phyloP scores from a whole-genome alignment of 2,797 vertebrate genomes.

The Centroberyx gerrardi region DNA sequence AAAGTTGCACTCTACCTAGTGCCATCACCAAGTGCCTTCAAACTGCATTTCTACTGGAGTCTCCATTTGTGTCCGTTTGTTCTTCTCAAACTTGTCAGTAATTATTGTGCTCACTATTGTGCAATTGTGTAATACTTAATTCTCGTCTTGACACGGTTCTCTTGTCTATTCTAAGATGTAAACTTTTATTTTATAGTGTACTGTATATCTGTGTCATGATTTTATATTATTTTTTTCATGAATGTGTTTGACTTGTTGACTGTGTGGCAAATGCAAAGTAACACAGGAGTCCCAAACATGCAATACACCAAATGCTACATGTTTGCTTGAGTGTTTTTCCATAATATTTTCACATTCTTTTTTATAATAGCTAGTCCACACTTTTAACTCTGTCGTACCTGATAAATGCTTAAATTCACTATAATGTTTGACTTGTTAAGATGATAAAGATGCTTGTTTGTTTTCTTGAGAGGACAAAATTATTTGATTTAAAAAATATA shows the following conservation, averaged over 20 bases:
- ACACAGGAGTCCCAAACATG: constrained; percentile 19
- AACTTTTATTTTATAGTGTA: constrained; percentile 45
- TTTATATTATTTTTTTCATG: neutral
- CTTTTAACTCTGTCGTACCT: neutral
- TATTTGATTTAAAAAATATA: neutral
- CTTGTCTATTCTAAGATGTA: constrained; percentile 38
- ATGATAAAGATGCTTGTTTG: neutral
- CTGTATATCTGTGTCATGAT: constrained; percentile 34
- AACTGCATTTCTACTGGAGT: constrained; percentile 12
- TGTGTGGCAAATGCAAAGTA: neutral
- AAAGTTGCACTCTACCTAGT: constrained; percentile 27
- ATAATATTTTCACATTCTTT: neutral
- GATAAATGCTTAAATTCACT: neutral
- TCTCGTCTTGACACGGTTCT: neutral
- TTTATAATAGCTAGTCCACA: neutral
- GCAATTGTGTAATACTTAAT: neutral
- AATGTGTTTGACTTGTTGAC: neutral
- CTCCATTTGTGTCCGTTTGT: neutral
- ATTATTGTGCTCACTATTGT: constrained; percentile 19
- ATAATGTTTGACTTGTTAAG: neutral
- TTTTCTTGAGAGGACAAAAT: neutral
- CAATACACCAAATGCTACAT: neutral
- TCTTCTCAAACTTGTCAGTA: neutral
- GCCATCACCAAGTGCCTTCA: constrained; percentile 28
- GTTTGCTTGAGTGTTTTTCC: neutral